Base-by-base conservation (phyloP, 1,140 invertebrate species). In the Harlomillsia oculata region DNA sequence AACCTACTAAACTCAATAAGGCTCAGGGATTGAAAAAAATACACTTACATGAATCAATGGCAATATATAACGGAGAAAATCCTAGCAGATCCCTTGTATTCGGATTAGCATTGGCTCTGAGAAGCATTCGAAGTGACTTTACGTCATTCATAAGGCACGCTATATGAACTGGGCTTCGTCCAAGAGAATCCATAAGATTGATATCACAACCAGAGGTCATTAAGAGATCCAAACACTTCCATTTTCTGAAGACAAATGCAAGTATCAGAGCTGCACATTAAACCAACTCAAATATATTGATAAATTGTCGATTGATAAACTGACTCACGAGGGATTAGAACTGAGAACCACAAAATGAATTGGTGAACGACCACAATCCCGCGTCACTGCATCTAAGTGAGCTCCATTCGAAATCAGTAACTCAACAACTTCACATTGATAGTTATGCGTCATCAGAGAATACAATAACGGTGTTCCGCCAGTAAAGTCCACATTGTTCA, bases 321-420 rank as follows among this genome's bases (percentile, higher is more conserved):
- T 1, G 18, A 41, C 51, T 49, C 28, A 56, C 54, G 32, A 29
- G 5, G 43, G 49, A 46, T 55, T 60, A 18, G 43, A 54, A 43
- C 56, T 57, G 13, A 48, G 54, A 32, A 64, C 40, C 14, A 54
- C 36, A 11, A 60, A 16, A 26, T 64, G 62, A 20, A 64, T 45
- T 8, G 58, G 50, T 16, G 62, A 36, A 28, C 56, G 53, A 16
- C 58, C 57, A n/a, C n/a, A n/a, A 44, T 54, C 45, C 18, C 44
- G 36, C 26, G 50, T 55, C 26, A 44, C 20, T 3, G 55, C n/a
- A 41, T 62, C 52, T 5, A 58, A 11, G 9, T 46, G 26, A 28
- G 53, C 44, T 32, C 51, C 54, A 13, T 32, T 25, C 14, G 30
- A 25, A 0, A 62, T 37, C n/a, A 62, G 30, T 20, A 41, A 23